A percentile compares a stretch with the other conserved stretches of the same genome.
These are phyloP conservation scores for Macrosiphum euphorbiae DNA, from an alignment of 2,888 invertebrate species.

Conservation along the genomic window DNA sequence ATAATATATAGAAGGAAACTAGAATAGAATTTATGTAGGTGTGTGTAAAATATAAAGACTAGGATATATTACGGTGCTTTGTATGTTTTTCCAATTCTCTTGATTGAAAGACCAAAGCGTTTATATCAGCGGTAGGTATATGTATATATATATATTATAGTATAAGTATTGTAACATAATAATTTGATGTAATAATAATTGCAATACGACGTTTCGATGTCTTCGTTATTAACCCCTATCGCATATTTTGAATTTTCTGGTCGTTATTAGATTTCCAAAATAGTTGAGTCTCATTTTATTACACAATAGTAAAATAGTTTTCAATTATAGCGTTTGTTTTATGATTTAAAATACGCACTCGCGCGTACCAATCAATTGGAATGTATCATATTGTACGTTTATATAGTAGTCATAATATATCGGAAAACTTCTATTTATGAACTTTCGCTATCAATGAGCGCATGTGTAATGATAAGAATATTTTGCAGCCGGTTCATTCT, in stretches of 20 bases:
- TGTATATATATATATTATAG: too few species aligned
- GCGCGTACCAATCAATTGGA: not conserved
- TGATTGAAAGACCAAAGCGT: not conserved
- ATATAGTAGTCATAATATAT: not conserved
- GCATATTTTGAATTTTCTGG: not conserved
- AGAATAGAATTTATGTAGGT: not conserved
- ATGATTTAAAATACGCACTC: not conserved
- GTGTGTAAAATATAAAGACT: not conserved
- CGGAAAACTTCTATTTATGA: conserved; percentile 1
- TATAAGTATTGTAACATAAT: not conserved
- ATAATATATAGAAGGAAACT: too few species aligned
- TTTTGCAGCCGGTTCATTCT: not conserved
- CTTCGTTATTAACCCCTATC: not conserved
- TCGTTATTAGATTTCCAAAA: not conserved
- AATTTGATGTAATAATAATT: not conserved
- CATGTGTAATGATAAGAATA: not conserved
- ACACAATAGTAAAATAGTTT: not conserved
- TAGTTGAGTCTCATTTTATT: not conserved
- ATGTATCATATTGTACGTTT: not conserved
- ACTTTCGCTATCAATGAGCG: not conserved
- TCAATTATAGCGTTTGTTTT: not conserved
- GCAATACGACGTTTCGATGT: not conserved
- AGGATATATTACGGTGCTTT: not conserved
- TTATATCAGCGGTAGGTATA: not conserved
- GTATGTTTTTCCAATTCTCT: not conserved